Percentiles rank a stretch among this genome's conserved stretches.
Evolutionary conservation across 2,797 vertebrate species (phyloP).

Genomic region (Erithacus rubecula): DNA sequence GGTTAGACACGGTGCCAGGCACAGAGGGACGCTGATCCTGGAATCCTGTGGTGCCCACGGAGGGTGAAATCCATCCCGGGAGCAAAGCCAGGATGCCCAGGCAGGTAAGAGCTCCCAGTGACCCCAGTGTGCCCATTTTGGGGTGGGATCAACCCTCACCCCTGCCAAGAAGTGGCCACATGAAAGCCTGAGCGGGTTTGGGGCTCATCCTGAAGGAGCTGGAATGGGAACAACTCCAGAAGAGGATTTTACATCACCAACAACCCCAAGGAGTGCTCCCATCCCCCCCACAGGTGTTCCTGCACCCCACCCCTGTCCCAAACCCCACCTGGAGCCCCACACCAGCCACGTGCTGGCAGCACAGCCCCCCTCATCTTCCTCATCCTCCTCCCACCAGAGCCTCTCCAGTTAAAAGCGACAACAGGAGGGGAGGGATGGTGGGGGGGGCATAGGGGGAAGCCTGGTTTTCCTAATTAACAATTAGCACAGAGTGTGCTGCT

Average conservation of each 20-base stretch:
- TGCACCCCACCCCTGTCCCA: not conserved
- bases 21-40: too few relatives aligned
- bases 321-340: not conserved
- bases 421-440: not conserved
- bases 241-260: not conserved
- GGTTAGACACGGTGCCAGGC: not conserved
- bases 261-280: not conserved
- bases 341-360: not conserved
- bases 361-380: not conserved
- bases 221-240: rapidly evolving
- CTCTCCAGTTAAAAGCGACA: conserved; percentile 54
- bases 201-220: not conserved
- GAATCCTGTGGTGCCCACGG: rapidly evolving
- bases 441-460: conserved; percentile 20
- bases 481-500: conserved; percentile 92
- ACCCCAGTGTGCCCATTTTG: rapidly evolving
- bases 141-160: not conserved
- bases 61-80: rapidly evolving
- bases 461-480: conserved; percentile 97
- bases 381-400: not conserved
- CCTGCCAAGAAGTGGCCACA: rapidly evolving
- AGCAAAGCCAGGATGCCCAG: not conserved
- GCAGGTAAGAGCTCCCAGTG: rapidly evolving
- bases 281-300: not conserved
- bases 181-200: rapidly evolving